A percentile compares a stretch with the other conserved stretches of the same genome.
Conservation (phyloP, 2,888 invertebrate species). For the Ceraclea dissimilis region DNA sequence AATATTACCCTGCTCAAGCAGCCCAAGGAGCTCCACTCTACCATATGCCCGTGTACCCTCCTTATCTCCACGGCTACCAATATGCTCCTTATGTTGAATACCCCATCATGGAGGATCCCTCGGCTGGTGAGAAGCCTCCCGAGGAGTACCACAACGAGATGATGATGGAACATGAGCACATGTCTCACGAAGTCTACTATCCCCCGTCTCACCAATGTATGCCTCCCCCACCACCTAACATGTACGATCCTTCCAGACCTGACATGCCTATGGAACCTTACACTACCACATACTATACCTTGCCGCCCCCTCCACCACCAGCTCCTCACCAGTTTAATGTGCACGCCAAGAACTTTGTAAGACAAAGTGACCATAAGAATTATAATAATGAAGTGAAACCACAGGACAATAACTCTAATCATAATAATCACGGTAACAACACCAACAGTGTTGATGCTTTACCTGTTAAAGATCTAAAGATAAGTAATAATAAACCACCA, state of each 20-base stretch:
- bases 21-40: constrained; percentile 49
- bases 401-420: background rate
- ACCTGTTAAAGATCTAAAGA: constrained; percentile 43
- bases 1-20: constrained; percentile 45
- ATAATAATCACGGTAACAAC: background rate
- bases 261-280: constrained; percentile 12
- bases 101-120: constrained; percentile 42
- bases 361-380: constrained; percentile 34
- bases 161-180: constrained; percentile 43
- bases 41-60: constrained; percentile 47
- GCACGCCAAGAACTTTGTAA: constrained; percentile 44
- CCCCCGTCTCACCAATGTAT: constrained; percentile 40
- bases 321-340: constrained; percentile 44
- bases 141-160: constrained; percentile 41
- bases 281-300: constrained; percentile 37
- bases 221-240: constrained; percentile 38
- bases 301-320: constrained; percentile 35
- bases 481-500: constrained; percentile 34
- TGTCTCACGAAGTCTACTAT: constrained; percentile 40
- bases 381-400: constrained; percentile 3
- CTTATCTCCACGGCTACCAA: constrained; percentile 41
- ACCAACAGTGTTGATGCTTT: constrained; percentile 32
- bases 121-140: constrained; percentile 39
- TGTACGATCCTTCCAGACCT: constrained; percentile 19
- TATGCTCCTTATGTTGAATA: constrained; percentile 47